A percentile compares a stretch with the other conserved stretches of the same genome.
phyloP scores from a whole-genome alignment of 1,140 invertebrate species.

The Stenopsyche tienmushanensis region DNA sequence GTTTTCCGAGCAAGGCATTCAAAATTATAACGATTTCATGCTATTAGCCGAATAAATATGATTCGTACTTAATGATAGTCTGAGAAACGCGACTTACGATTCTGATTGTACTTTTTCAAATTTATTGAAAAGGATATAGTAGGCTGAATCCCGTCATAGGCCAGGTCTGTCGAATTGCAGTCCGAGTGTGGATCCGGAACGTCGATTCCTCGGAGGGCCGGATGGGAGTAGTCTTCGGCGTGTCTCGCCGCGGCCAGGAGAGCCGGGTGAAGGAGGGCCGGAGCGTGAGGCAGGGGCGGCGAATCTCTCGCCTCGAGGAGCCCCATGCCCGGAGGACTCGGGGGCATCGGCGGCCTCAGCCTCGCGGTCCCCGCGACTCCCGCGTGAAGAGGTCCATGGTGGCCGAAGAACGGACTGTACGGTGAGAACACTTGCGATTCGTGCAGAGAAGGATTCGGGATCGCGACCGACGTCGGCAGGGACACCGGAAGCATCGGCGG shows the following conservation, averaged over 20 bases:
- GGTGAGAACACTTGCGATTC: slow-evolving; percentile 92
- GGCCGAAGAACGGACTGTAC: slow-evolving; percentile 81
- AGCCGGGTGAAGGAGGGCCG: slow-evolving; percentile 76
- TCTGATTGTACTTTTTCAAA: too few species aligned
- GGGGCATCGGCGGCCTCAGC: slow-evolving; percentile 57
- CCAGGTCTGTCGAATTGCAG: slow-evolving; percentile 84
- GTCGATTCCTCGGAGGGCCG: slow-evolving; percentile 62
- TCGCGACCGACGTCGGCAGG: slow-evolving; percentile 90
- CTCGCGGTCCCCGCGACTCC: slow-evolving; percentile 49
- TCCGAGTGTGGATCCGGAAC: slow-evolving; percentile 80
- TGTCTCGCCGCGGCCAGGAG: slow-evolving; percentile 77
- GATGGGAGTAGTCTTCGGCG: slow-evolving; percentile 72
- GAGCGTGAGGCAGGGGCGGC: slow-evolving; percentile 76
- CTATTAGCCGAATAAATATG: too few species aligned
- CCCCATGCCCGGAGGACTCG: slow-evolving; percentile 59
- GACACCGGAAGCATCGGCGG: slow-evolving; percentile 84
- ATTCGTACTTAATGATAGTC: too few species aligned
- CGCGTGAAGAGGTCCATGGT: slow-evolving; percentile 52
- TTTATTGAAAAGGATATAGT: slow-evolving; percentile 89
- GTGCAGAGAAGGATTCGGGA: slow-evolving; percentile 92
- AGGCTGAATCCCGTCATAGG: slow-evolving; percentile 87
- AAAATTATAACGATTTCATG: too few species aligned
- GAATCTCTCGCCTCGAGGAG: slow-evolving; percentile 73
- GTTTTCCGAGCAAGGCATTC: too few species aligned
- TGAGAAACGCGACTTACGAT: too few species aligned